Conservation (phyloP, 2,113 vertebrate genomes). For the Zosterops borbonicus region DNA sequence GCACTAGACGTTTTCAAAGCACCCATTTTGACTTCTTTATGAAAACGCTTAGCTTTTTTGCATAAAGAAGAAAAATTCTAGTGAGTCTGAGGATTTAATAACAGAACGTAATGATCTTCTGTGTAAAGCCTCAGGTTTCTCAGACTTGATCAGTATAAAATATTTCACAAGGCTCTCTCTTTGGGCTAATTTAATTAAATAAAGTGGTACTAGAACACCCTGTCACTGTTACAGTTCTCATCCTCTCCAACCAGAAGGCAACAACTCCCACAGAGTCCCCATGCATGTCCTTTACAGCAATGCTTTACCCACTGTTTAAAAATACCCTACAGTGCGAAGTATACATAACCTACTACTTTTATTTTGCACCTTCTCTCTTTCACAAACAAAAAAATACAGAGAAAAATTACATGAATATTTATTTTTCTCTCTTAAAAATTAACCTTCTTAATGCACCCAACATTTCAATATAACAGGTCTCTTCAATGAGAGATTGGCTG, state of each 20-base stretch:
- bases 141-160: not conserved
- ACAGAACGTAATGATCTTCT: not conserved
- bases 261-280: not conserved
- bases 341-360: not conserved
- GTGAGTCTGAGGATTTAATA: not conserved
- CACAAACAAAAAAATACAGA: not conserved
- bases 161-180: slow-evolving; percentile 2
- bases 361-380: not conserved
- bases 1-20: not conserved
- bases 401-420: not conserved
- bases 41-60: not conserved
- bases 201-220: slow-evolving; percentile 24
- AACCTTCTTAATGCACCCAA: not conserved
- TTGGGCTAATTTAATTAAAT: slow-evolving; percentile 47
- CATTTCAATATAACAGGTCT: not conserved
- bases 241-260: slow-evolving; percentile 12
- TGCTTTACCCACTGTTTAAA: slow-evolving; percentile 20
- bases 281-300: not conserved
- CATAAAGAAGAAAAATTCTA: not conserved
- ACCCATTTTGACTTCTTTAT: slow-evolving; percentile 6
- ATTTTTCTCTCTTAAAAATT: not conserved
- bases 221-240: not conserved
- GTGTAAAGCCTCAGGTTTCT: not conserved
- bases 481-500: not conserved
- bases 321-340: not conserved